These are phyloP conservation scores for Pygocentrus nattereri DNA, from an alignment of 2,797 vertebrate genomes.

Conservation along the genomic window DNA sequence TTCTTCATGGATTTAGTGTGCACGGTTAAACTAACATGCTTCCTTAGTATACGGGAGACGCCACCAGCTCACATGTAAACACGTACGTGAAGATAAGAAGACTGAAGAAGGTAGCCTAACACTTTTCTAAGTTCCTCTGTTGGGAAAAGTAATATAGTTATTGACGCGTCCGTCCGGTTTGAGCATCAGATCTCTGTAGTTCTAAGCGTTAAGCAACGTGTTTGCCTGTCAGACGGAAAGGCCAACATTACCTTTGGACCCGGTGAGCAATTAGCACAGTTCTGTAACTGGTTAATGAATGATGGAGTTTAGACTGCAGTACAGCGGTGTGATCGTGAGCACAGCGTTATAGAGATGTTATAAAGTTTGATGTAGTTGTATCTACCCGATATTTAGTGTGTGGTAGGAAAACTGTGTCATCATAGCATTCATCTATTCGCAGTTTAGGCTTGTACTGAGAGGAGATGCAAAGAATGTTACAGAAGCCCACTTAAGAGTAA, in stretches of 20 bases:
- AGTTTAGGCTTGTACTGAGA: background rate
- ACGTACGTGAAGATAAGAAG: background rate
- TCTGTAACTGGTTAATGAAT: slow-evolving; percentile 54
- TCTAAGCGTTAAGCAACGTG: background rate
- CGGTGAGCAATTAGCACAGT: slow-evolving; percentile 7
- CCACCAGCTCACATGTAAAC: background rate
- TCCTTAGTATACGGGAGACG: background rate
- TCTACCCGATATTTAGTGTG: too few relatives aligned
- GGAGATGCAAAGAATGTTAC: background rate
- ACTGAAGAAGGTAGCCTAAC: too few relatives aligned
- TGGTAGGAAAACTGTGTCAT: background rate
- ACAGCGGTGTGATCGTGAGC: background rate
- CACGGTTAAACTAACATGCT: background rate
- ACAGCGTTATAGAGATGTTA: background rate
- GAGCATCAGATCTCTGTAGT: background rate
- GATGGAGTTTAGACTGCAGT: slow-evolving; percentile 19
- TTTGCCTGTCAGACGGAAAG: slow-evolving; percentile 24
- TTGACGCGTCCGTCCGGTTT: background rate
- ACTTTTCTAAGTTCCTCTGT: slow-evolving; percentile 23
- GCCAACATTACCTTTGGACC: slow-evolving; percentile 48
- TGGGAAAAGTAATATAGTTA: background rate
- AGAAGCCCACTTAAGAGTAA: too few relatives aligned
- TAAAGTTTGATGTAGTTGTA: background rate
- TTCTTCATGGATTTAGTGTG: background rate
- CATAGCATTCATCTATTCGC: background rate